phyloP scores from a whole-genome alignment of 2,888 invertebrate species.

The Crepidodera aurea region DNA sequence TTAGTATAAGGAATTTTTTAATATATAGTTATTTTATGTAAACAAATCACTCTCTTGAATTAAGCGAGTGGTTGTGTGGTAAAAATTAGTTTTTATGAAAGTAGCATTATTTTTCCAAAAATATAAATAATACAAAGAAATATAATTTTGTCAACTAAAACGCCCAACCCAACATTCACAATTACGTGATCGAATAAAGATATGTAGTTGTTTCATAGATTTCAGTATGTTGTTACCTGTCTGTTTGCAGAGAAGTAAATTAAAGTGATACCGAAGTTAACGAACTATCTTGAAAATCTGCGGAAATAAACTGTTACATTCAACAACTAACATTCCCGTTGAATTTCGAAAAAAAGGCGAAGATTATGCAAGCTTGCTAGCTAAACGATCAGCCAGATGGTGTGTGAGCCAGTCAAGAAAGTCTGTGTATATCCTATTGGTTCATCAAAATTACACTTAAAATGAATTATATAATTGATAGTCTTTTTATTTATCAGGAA shows the following conservation, averaged over 20 bases:
- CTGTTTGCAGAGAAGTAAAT: slow-evolving; percentile 18
- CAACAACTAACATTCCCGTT: slow-evolving; percentile 23
- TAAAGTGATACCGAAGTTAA: slow-evolving; percentile 23
- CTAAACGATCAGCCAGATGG: slow-evolving; percentile 12
- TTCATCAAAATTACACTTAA: slow-evolving; percentile 4
- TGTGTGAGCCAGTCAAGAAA: slow-evolving; percentile 1
- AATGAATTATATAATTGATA: too few relatives aligned
- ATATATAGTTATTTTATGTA: too few relatives aligned
- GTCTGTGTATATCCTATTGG: background rate
- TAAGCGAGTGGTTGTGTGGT: too few relatives aligned
- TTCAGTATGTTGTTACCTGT: slow-evolving; percentile 25
- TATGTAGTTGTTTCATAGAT: slow-evolving; percentile 15
- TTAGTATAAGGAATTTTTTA: too few relatives aligned
- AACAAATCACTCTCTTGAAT: too few relatives aligned
- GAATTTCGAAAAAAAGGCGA: slow-evolving; percentile 6
- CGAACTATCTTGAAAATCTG: slow-evolving; percentile 25
- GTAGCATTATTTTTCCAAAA: too few relatives aligned
- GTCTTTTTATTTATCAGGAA: too few relatives aligned
- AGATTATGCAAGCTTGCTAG: slow-evolving; percentile 9
- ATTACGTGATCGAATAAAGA: slow-evolving; percentile 16
- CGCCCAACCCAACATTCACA: background rate
- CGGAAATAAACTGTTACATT: slow-evolving; percentile 23
- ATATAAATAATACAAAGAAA: too few relatives aligned
- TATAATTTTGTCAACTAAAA: background rate
- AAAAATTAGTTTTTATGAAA: too few relatives aligned